Conservation (phyloP, 2,113 vertebrate species). For the Equus przewalskii region DNA sequence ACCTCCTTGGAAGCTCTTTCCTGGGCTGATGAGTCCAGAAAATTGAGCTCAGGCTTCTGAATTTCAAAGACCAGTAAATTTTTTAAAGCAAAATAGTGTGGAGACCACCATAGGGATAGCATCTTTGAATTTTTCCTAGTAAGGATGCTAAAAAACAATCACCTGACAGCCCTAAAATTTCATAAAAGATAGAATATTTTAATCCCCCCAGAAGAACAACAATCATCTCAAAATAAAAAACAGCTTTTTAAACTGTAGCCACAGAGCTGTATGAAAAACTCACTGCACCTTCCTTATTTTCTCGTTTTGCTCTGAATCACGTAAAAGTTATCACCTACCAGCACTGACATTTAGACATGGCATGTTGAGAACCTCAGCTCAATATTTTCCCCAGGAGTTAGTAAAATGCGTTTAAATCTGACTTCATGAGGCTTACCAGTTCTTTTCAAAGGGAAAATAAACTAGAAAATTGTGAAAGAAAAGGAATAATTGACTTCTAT, state of each 20-base stretch:
- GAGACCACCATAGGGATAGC: not conserved
- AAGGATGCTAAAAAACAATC: not conserved
- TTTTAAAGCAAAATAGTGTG: not conserved
- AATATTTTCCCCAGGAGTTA: not conserved
- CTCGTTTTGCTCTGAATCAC: not conserved
- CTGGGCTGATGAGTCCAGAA: not conserved
- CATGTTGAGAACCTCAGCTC: not conserved
- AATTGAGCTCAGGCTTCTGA: not conserved
- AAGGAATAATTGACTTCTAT: not conserved
- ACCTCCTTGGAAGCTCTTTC: not conserved
- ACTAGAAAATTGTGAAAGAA: not conserved
- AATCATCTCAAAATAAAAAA: constrained; percentile 12
- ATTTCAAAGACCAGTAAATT: not conserved
- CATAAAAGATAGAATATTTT: not conserved
- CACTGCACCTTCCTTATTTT: not conserved
- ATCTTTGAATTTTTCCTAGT: not conserved
- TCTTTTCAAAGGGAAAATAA: not conserved
- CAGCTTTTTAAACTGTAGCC: not conserved
- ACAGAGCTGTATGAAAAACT: not conserved
- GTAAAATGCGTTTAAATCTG: not conserved
- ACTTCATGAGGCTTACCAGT: not conserved
- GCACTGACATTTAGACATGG: not conserved
- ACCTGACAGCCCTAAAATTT: not conserved
- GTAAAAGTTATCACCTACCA: not conserved
- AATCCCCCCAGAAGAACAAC: not conserved